Evolutionary conservation across 2,888 invertebrate species (phyloP).

Genomic region (Anticlea derivata): DNA sequence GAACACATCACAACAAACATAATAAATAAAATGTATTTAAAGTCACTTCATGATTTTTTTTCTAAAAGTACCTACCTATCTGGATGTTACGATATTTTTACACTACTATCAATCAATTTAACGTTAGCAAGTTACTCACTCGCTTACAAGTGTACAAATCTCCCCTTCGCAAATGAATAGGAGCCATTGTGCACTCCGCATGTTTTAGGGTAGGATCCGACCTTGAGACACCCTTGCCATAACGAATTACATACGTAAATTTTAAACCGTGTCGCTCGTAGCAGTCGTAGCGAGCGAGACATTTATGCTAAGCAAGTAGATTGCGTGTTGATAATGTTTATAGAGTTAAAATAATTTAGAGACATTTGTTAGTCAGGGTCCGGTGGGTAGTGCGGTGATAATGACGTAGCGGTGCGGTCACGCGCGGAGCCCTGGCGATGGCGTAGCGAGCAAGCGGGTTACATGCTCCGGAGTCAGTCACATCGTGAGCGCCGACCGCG

Average conservation of each 20-base stretch:
- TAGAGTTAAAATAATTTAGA: conserved; percentile 34
- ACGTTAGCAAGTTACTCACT: not conserved
- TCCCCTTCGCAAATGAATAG: conserved; percentile 22
- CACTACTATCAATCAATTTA: too few species aligned
- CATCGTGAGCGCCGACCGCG: conserved; percentile 63
- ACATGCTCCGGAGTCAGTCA: conserved; percentile 63
- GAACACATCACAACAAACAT: not conserved
- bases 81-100: too few species aligned
- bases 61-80: too few species aligned
- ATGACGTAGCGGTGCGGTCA: conserved; percentile 49
- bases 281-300: conserved; percentile 22
- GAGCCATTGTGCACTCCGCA: conserved; percentile 59
- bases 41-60: too few species aligned
- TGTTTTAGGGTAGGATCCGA: conserved; percentile 65
- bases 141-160: not conserved
- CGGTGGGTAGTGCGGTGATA: conserved; percentile 44
- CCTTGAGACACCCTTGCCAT: conserved; percentile 58
- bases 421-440: conserved; percentile 47
- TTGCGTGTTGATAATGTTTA: conserved; percentile 41
- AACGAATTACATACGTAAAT: conserved; percentile 30
- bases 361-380: conserved; percentile 45
- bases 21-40: not conserved
- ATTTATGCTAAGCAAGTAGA: conserved; percentile 30
- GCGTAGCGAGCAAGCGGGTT: conserved; percentile 34
- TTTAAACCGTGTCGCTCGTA: conserved; percentile 20